Evolutionary conservation across 2,113 vertebrate genomes (phyloP).

Genomic region (Microcebus tavaratra): DNA sequence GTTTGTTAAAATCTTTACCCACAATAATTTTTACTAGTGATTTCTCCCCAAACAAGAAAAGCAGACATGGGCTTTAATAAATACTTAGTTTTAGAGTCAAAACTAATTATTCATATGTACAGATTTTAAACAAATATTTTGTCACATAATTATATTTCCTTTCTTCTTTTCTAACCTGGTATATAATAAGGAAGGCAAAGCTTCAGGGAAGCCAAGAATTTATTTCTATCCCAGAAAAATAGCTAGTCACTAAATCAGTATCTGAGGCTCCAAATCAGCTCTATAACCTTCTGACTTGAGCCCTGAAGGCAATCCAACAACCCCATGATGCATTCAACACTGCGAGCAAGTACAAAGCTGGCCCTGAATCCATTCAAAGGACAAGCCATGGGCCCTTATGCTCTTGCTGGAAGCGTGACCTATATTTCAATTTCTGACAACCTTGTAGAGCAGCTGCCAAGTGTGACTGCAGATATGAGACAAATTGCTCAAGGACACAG

Average conservation of each 20-base stretch:
- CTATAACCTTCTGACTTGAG: conserved; percentile 69
- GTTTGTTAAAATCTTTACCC: neutral
- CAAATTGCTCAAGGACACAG: conserved; percentile 79
- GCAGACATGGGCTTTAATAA: neutral
- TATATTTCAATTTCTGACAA: conserved; percentile 82
- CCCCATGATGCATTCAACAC: conserved; percentile 20
- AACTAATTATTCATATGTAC: neutral
- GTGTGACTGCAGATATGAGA: conserved; percentile 74
- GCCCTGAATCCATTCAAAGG: conserved; percentile 70
- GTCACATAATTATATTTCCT: neutral
- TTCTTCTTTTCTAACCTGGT: neutral
- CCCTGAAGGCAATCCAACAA: conserved; percentile 8
- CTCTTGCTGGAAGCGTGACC: conserved; percentile 72
- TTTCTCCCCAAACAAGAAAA: neutral
- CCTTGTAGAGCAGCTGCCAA: conserved; percentile 79
- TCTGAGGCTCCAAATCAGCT: conserved; percentile 64
- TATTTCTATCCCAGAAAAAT: conserved; percentile 49
- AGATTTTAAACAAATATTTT: neutral
- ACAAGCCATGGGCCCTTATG: conserved; percentile 69
- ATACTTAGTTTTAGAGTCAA: neutral
- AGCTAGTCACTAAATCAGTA: conserved; percentile 63
- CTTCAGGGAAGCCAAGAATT: neutral
- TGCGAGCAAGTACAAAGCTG: conserved; percentile 46
- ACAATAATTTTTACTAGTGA: neutral
- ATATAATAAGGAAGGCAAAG: neutral